Evolutionary conservation across 2,797 vertebrate species (phyloP).

Genomic region (Micrastur ruficollis): DNA sequence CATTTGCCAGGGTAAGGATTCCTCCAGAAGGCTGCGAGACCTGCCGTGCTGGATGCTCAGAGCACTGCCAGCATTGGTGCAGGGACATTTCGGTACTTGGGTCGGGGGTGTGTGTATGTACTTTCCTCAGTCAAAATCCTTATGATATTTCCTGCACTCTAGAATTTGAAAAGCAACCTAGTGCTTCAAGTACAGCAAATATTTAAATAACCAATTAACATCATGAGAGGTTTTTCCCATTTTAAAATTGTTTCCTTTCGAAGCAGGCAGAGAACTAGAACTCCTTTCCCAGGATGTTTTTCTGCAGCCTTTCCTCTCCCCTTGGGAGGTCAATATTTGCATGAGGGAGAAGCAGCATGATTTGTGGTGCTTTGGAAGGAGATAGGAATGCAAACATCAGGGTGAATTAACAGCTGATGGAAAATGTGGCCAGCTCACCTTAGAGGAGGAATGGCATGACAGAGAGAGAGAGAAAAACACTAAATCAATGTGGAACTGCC

Average conservation of each 20-base stretch:
- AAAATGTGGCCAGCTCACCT: constrained; percentile 27
- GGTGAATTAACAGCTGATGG: constrained; percentile 8
- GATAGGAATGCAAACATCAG: not conserved
- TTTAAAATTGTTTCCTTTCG: not conserved
- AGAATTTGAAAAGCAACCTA: not conserved
- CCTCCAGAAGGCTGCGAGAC: not conserved
- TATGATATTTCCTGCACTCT: not conserved
- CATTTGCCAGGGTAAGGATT: not conserved
- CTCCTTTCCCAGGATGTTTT: not conserved
- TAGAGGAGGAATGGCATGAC: constrained; percentile 21
- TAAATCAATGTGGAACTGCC: constrained; percentile 35
- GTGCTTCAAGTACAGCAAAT: not conserved
- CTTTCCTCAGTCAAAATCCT: not conserved
- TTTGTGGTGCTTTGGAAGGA: not conserved
- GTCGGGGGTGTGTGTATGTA: accelerated
- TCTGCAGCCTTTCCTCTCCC: not conserved
- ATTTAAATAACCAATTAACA: not conserved
- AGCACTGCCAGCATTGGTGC: not conserved
- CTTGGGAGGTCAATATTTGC: not conserved
- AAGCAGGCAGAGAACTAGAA: not conserved
- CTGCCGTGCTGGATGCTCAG: not conserved
- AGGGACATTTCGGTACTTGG: accelerated
- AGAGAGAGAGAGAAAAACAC: constrained; percentile 6
- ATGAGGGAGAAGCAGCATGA: not conserved
- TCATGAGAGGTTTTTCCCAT: not conserved